A percentile compares a stretch with the other conserved stretches of the same genome.
Evolutionary conservation across 2,888 invertebrate species (phyloP).

Genomic region (Terebella lapidaria): DNA sequence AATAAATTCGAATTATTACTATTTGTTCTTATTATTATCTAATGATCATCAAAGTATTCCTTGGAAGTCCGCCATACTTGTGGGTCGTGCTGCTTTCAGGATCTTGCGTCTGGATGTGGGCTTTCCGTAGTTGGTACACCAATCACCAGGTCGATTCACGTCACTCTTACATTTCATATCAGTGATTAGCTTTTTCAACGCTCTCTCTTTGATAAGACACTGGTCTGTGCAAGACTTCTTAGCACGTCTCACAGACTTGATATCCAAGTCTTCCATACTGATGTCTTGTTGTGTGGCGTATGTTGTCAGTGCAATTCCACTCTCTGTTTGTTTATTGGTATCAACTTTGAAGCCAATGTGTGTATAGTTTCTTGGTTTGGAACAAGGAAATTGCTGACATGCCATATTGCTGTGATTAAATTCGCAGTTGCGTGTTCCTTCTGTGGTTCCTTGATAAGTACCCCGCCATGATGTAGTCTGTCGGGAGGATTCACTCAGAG

Average conservation of each 20-base stretch:
- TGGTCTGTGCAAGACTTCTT: not conserved
- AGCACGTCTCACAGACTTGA: not conserved
- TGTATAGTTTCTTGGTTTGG: not conserved
- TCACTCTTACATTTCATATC: not conserved
- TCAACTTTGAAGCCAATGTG: constrained; percentile 3
- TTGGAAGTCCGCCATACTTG: constrained; percentile 1
- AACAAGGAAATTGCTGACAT: constrained; percentile 3
- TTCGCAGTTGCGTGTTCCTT: too few relatives aligned
- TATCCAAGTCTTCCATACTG: not conserved
- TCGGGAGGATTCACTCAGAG: not conserved
- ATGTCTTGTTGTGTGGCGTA: not conserved
- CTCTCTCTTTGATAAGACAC: not conserved
- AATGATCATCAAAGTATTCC: too few relatives aligned
- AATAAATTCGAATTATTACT: too few relatives aligned
- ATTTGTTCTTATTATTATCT: too few relatives aligned
- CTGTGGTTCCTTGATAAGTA: too few relatives aligned
- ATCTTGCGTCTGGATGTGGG: constrained; percentile 1
- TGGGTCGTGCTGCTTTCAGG: not conserved
- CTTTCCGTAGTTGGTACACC: constrained; percentile 3
- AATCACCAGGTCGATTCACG: not conserved
- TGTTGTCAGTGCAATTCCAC: not conserved
- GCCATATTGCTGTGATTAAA: not conserved
- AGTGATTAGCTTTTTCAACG: not conserved
- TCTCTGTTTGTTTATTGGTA: not conserved
- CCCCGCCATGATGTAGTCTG: not conserved